Conservation (phyloP, 2,888 invertebrate genomes). For the Linhomoeus sp. region DNA sequence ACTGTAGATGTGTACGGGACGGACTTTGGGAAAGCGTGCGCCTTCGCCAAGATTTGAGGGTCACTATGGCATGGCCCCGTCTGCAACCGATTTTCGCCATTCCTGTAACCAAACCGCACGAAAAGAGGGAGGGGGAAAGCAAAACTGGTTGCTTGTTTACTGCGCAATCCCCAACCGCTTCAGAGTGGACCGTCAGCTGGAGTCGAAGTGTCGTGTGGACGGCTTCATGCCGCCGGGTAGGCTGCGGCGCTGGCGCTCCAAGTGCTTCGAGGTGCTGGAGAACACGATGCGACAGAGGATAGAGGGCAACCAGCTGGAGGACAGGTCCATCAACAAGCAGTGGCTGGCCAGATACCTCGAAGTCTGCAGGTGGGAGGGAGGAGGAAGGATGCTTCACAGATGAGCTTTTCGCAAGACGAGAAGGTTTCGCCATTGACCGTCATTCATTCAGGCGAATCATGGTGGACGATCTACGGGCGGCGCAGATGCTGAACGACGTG, state of each 20-base stretch:
- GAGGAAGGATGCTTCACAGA: too few species aligned
- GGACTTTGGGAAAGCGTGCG: too few species aligned
- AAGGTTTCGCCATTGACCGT: too few species aligned
- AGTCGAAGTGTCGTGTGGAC: slow-evolving; percentile 52
- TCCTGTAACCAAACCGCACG: background rate
- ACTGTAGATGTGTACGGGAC: too few species aligned
- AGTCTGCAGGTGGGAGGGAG: slow-evolving; percentile 63
- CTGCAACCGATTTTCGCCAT: too few species aligned
- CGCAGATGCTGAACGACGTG: slow-evolving; percentile 17
- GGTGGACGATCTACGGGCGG: slow-evolving; percentile 18
- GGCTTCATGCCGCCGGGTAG: slow-evolving; percentile 82
- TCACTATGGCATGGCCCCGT: too few species aligned
- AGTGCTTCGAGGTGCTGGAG: slow-evolving; percentile 52
- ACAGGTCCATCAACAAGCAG: slow-evolving; percentile 67
- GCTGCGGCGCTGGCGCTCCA: slow-evolving; percentile 71
- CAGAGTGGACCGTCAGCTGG: slow-evolving; percentile 58
- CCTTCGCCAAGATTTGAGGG: too few species aligned
- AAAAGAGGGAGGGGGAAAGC: too few species aligned
- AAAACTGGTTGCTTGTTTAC: background rate
- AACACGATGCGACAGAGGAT: slow-evolving; percentile 39
- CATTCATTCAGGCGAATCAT: slow-evolving; percentile 9
- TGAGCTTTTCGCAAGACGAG: too few species aligned
- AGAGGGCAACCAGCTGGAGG: slow-evolving; percentile 84
- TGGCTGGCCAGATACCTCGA: slow-evolving; percentile 67
- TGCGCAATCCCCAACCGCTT: too few species aligned